A percentile compares a stretch with the other conserved stretches of the same genome.
Conservation (phyloP, 2,113 vertebrate genomes). For the Balaeniceps rex region DNA sequence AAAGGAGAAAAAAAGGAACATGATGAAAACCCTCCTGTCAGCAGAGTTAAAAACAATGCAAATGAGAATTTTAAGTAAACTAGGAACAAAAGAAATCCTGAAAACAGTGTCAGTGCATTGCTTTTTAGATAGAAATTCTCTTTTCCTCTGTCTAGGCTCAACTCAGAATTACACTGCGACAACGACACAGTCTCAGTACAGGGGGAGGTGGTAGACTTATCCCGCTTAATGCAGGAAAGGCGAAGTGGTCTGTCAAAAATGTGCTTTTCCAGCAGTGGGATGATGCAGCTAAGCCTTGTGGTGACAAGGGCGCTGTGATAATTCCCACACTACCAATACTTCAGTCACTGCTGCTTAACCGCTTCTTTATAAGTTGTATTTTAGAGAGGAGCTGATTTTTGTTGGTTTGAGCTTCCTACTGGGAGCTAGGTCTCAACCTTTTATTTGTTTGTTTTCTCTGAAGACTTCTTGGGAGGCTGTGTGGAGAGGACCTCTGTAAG, state of each 20-base stretch:
- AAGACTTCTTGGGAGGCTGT: not conserved
- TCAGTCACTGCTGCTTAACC: not conserved
- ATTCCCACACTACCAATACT: not conserved
- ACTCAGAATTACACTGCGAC: not conserved
- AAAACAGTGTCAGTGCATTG: not conserved
- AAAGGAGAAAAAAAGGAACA: not conserved
- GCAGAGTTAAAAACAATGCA: not conserved
- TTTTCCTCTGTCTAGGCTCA: not conserved
- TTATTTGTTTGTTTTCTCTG: not conserved
- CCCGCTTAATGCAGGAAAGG: not conserved
- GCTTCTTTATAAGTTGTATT: not conserved
- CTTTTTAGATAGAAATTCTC: not conserved
- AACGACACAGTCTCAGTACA: not conserved
- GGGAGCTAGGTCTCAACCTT: not conserved
- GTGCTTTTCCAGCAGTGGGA: not conserved
- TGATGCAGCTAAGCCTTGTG: not conserved
- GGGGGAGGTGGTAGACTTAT: not conserved
- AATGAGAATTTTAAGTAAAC: not conserved
- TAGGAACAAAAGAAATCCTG: not conserved
- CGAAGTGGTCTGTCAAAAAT: not conserved
- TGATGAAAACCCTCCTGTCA: not conserved
- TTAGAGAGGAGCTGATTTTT: not conserved
- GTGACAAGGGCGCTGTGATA: not conserved
- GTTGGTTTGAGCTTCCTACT: not conserved
- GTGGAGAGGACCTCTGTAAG: not conserved